phyloP scores from a whole-genome alignment of 2,113 vertebrate species.

The Pavo muticus region DNA sequence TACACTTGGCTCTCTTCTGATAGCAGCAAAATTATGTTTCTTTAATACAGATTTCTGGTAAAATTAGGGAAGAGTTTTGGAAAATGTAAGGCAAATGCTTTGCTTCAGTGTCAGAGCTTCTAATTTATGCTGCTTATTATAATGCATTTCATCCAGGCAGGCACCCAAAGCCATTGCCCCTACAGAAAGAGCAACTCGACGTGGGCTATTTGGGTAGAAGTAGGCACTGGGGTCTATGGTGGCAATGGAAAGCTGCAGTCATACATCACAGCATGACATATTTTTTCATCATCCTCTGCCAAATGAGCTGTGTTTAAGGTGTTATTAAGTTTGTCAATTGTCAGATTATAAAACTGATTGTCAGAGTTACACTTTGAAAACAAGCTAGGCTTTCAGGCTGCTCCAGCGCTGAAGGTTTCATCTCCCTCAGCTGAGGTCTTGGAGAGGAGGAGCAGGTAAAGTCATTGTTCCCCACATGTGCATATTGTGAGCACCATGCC shows the following conservation, averaged over 20 bases:
- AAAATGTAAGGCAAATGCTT: neutral
- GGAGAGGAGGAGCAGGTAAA: neutral
- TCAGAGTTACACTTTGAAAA: constrained; percentile 14
- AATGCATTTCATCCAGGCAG: neutral
- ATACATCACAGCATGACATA: constrained; percentile 35
- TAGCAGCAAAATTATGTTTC: neutral
- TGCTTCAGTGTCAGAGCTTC: neutral
- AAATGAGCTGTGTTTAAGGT: constrained; percentile 36
- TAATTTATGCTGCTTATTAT: neutral
- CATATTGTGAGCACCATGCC: accelerated
- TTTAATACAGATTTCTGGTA: neutral
- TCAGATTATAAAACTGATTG: constrained; percentile 41
- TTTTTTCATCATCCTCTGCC: constrained; percentile 47
- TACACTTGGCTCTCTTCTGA: neutral
- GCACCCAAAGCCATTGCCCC: neutral
- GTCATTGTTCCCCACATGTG: accelerated
- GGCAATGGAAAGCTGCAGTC: neutral
- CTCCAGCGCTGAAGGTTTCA: neutral
- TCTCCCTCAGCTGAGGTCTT: neutral
- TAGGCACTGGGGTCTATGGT: neutral
- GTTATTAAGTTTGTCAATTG: constrained; percentile 47
- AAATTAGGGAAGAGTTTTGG: neutral
- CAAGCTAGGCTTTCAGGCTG: neutral
- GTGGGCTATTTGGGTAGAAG: neutral
- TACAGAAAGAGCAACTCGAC: neutral